Percentiles rank a stretch among this genome's conserved stretches.
Evolutionary conservation across 1,140 invertebrate species (phyloP).

Genomic region (Metaphire vulgaris): DNA sequence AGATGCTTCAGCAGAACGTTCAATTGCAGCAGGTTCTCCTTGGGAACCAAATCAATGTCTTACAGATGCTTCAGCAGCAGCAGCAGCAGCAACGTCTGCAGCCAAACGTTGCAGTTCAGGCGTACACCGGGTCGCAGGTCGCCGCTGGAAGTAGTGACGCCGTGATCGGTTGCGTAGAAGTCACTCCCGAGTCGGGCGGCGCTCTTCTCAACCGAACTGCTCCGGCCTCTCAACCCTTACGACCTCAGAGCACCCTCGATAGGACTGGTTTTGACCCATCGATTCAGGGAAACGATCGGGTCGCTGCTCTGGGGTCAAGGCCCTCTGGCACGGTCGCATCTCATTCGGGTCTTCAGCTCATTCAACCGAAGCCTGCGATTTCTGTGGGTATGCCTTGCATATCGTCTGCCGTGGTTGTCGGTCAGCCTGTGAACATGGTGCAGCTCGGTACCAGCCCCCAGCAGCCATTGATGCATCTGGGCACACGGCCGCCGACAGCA

Average conservation of each 20-base stretch:
- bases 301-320: no score
- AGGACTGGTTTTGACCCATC: neutral
- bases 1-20: neutral
- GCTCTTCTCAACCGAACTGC: no score
- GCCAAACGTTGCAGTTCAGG: no score
- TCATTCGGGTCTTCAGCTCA: neutral
- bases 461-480: no score
- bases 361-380: neutral
- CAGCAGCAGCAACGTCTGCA: no score
- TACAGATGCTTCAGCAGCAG: neutral
- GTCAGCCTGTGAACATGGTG: neutral
- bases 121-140: neutral
- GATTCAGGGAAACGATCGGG: no score
- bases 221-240: no score
- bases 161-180: neutral
- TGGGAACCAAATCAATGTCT: neutral
- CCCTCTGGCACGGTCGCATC: neutral
- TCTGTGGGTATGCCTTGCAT: no score
- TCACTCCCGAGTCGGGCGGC: neutral
- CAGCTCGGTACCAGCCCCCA: no score
- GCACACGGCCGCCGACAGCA: no score
- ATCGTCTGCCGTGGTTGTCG: neutral
- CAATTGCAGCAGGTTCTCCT: neutral
- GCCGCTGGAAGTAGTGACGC: neutral
- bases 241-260: no score